Base-by-base conservation (phyloP, 2,797 vertebrate species). In the Gallinago nigripennis region DNA sequence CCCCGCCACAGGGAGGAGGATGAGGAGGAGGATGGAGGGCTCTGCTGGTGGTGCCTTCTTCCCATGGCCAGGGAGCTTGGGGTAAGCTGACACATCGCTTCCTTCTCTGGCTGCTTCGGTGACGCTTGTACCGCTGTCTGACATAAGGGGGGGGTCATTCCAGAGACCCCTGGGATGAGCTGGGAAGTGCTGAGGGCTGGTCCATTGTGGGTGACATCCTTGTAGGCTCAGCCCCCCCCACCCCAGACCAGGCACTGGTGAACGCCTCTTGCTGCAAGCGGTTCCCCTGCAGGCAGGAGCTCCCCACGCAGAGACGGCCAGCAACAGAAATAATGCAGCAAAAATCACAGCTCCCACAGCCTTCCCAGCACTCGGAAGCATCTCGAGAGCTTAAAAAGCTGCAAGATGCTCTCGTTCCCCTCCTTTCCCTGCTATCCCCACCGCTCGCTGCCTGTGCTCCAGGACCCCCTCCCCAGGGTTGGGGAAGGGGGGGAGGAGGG, bases 251-350 rank as follows among this genome's bases (percentile, higher is more conserved):
- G 37, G 50, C 48, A 1, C 18, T 1, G 41, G 2, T 27, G 48
- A 57, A 46, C 7, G 39, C 87, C 41, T 73, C 65, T 83, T 5
- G 31, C 88, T 71, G 88, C 65, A 6, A 57, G 91, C 80, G 23
- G 30, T 64, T 60, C 7, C 6, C 75, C 50, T 46, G 88, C 92
- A 63, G 54, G 0, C 57, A 43, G 82, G 57, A 87, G 71, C 92
- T 94, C 56, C 92, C 79, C 4, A 9, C 6, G 41, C 91, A 41
- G 84, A 66, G 80, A 18, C 30, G 46, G 64, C 43, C 50, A 79
- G 91, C 94, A 79, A 87, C 95, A 94, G 94, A 94, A 95, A 93
- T 92, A 82, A 96, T 81, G 94, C 96, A 97, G 94, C 94, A 41
- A 96, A 96, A 96, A 96, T 94, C 92, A 86, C 91, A 71, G 92